Evolutionary conservation across 2,113 vertebrate genomes (phyloP), one percentile per base, ranked within the genome.

Genomic region (Cisticola juncidis): DNA sequence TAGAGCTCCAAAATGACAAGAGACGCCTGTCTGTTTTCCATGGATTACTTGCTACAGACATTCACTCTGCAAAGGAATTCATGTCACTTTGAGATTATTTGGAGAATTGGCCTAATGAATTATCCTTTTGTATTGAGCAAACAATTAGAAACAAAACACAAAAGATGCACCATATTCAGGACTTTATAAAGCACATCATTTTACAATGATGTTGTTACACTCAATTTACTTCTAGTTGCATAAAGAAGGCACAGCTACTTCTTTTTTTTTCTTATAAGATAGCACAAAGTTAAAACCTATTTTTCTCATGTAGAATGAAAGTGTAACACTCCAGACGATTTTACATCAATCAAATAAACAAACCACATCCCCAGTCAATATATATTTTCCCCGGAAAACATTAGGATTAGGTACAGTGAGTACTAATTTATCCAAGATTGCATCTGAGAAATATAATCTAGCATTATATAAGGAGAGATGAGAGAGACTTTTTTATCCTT

Each of bases 21-120:
- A 97, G 97, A 95, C 16, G 94, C 97, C 95, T 97, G 97, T 97
- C 97, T 98, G 94, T 97, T 97, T 97, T 95, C 96, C 95, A 91
- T 95, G 97, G 98, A 98, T 98, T 98, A 97, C 97, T 96, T 84
- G 96, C 95, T 94, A 94, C 93, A 97, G 97, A 98, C 96, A 96
- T 94, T 97, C 90, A 94, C 95, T 95, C 92, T 95, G 90, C 78
- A 96, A 87, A 97, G 97, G 95, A 97, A 97, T 97, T 97, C 95
- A 82, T 97, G 96, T 95, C 97, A 97, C 96, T 95, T 93, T 86
- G 95, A 97, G 96, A 98, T 98, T 97, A 97, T 97, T 97, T 97
- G 90, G 82, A 92, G 86, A 93, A 95, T 56, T 86, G 87, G 83
- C 91, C 94, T 97, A 98, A 96, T 95, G 96, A 98, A 98, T 97